Percentiles rank a stretch among this genome's conserved stretches.
These are phyloP conservation scores for Drosophila falleni DNA, from an alignment of 2,888 invertebrate genomes.

Conservation along the genomic window DNA sequence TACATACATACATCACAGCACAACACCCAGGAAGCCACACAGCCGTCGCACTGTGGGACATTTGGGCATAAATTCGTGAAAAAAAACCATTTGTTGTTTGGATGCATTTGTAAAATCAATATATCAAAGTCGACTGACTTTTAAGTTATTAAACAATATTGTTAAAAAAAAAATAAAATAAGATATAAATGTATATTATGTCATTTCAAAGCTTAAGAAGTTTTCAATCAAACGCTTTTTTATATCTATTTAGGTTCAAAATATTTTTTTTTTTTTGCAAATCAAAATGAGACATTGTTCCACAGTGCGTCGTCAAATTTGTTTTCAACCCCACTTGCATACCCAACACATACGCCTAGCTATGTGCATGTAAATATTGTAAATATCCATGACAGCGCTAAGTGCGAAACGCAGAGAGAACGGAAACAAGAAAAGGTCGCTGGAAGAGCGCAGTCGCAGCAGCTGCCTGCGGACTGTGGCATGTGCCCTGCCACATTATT, in stretches of 20 bases:
- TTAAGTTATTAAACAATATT: no score
- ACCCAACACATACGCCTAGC: not conserved
- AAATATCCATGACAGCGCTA: constrained; percentile 22
- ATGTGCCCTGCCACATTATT: constrained; percentile 32
- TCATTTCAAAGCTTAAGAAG: no score
- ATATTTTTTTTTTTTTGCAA: no score
- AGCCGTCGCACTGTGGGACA: constrained; percentile 21
- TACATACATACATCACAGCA: not conserved
- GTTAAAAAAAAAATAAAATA: no score
- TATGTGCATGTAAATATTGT: not conserved
- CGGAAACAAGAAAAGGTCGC: constrained; percentile 29
- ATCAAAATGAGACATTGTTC: no score
- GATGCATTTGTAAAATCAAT: no score
- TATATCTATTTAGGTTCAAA: no score
- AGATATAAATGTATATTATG: no score
- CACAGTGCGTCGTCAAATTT: constrained; percentile 14
- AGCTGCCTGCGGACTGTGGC: constrained; percentile 43
- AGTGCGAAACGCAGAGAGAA: constrained; percentile 28
- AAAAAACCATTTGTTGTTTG: no score
- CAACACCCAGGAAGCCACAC: constrained; percentile 52
- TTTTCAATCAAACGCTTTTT: no score
- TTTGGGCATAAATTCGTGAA: no score
- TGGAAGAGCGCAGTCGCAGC: constrained; percentile 45
- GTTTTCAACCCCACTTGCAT: constrained; percentile 43
- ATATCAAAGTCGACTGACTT: no score